Base-by-base conservation (phyloP, 2,797 vertebrate species). In the Brachymystax lenok region DNA sequence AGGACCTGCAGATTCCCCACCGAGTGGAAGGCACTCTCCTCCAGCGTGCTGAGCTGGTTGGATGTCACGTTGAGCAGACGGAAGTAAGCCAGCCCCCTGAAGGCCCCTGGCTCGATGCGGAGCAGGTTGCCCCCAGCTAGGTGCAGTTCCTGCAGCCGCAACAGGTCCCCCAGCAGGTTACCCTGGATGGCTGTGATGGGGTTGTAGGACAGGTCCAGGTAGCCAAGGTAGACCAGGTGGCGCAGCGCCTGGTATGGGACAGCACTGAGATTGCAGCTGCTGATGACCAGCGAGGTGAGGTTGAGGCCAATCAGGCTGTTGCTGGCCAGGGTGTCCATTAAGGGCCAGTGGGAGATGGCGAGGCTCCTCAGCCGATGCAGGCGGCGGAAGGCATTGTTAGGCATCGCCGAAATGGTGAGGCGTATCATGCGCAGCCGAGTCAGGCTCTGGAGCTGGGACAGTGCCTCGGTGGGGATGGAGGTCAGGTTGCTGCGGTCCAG, bases 171-270 rank as follows among this genome's bases (percentile, higher is more conserved):
- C 8, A 98, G 88, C 50, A 92, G 85, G 51, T 91, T 90, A 30
- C 94, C 92, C 10, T 92, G 93, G 82, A 97, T 93, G 14, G 86
- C 85, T 0, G 92, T 92, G 86, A 98, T 96, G 35, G 96, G 96
- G 87, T 98, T 98, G 89, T 95, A 92, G 66, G 97, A 98, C n/a
- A 98, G 89, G 81, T 98, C 97, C 72, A 98, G 90, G 81, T 87
- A 93, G 75, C 79, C 92, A 77, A 98, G 92, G 78, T 96, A 95
- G 69, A 90, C 93, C 74, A 97, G 84, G 83, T 95, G 95, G 64
- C 88, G 85, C 27, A 98, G 83, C 0, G 96, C 93, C 51, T 93
- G 87, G 71, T 95, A 96, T 52, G 97, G 97, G 74, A 98, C 87
- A 0, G 86, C 78, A 68, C 91, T 96, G 13, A 98, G 88, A 74